Conservation (phyloP, 2,888 invertebrate genomes). For the Eledona agricola region DNA sequence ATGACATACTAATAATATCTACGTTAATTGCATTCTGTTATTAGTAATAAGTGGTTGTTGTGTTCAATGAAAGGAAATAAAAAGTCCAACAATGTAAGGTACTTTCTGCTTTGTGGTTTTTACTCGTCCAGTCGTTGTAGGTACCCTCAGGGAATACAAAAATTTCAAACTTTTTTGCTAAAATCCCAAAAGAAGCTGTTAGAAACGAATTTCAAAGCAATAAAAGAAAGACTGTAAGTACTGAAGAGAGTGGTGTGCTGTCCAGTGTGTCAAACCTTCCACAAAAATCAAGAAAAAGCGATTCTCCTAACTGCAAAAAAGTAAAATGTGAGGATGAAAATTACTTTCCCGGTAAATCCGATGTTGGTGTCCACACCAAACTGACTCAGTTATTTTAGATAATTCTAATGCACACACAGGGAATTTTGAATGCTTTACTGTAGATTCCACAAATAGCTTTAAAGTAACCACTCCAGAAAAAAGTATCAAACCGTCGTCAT, state of each 20-base stretch:
- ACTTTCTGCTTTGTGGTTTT: background rate
- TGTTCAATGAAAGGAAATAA: constrained; percentile 19
- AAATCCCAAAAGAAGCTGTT: background rate
- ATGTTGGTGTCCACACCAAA: too few species aligned
- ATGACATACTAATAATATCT: too few species aligned
- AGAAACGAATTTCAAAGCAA: background rate
- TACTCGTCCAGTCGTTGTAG: constrained; percentile 12
- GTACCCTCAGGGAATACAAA: constrained; percentile 1
- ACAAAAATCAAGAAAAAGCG: background rate
- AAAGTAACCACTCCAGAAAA: constrained; percentile 8
- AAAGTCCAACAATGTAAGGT: constrained; percentile 5
- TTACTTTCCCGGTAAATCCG: background rate
- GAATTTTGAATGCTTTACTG: too few species aligned
- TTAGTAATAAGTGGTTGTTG: too few species aligned
- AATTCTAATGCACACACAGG: too few species aligned
- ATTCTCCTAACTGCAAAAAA: constrained; percentile 12
- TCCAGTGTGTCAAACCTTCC: constrained; percentile 5
- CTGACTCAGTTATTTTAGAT: too few species aligned
- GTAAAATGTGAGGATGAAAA: constrained; percentile 17
- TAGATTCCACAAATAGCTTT: background rate
- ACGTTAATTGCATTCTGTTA: too few species aligned
- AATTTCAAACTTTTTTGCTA: constrained; percentile 24
- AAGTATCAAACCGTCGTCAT: constrained; percentile 3
- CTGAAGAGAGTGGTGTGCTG: background rate
- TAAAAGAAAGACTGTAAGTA: constrained; percentile 5